phyloP scores from a whole-genome alignment of 2,797 vertebrate genomes.

The Syndactyla subalaris region DNA sequence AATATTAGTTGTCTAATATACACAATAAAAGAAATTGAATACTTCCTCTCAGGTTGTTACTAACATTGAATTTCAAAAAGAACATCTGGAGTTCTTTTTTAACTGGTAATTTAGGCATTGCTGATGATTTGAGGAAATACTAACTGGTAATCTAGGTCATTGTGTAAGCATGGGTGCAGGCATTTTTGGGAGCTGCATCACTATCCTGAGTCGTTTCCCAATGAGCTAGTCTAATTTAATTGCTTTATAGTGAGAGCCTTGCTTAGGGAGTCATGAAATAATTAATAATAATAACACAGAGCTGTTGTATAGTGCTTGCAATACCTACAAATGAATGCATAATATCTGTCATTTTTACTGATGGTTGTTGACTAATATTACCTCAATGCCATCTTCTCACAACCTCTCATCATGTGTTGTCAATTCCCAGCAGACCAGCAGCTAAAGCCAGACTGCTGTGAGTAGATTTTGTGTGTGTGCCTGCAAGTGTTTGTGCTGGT shows the following conservation, averaged over 20 bases:
- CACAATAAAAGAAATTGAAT: background rate
- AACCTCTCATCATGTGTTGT: background rate
- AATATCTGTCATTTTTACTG: background rate
- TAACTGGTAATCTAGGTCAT: constrained; percentile 26
- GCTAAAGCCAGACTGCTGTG: background rate
- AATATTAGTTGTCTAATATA: background rate
- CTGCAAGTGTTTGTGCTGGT: background rate
- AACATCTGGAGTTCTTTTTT: background rate
- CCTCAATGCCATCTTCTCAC: background rate
- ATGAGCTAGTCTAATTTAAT: background rate
- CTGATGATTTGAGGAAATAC: constrained; percentile 1
- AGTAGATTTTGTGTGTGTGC: background rate
- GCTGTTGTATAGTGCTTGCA: constrained; percentile 23
- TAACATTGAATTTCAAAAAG: background rate
- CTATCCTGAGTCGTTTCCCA: background rate
- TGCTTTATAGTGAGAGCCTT: constrained; percentile 7
- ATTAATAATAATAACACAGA: background rate
- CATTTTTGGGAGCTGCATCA: constrained; percentile 55
- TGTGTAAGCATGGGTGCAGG: constrained; percentile 6
- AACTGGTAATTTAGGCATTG: background rate
- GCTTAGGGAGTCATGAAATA: constrained; percentile 25
- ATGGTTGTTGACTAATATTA: background rate
- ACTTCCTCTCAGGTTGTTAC: background rate
- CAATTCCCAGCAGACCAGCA: background rate
- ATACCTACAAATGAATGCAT: background rate